Evolutionary conservation across 2,113 vertebrate species (phyloP), one percentile per base, ranked within the genome.

Genomic region (Nymphicus hollandicus): DNA sequence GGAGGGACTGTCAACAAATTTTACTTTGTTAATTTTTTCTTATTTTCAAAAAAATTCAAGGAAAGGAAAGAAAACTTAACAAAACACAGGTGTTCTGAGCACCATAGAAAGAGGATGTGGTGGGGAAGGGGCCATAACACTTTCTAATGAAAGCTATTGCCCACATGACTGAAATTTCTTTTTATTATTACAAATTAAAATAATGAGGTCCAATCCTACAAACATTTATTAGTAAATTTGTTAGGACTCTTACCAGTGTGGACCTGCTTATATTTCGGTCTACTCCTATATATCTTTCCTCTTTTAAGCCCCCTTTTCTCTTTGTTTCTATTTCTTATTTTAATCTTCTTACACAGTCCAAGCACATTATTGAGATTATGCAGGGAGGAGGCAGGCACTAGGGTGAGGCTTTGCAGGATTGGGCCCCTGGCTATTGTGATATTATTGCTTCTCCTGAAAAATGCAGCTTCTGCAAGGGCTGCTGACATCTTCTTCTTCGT

Each of bases 21-120:
- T 97, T 97, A 97, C 97, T 98, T 98, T 89, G 96, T 97, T 98
- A 98, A 98, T 98, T 98, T 98, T 98, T 98, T 97, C 86, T 92
- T 97, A 96, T 98, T 98, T 97, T 96, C 79, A 96, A 96, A 97
- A 91, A 89, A 96, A 92, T 87, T 25, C 31, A 92, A 89, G 94
- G 58, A 10, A 20, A 90, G 93, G 61, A 8, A 20, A 55, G 91
- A 91, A 20, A 1, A 4, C 70, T 91, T 92, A 96, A 86, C 89
- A 93, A 87, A 93, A 87, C 13, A 35, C 97, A 97, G 97, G 95
- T 98, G 96, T 97, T 97, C 77, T 28, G 71, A 96, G 80, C 80
- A 44, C 91, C 35, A 13, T 41, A 70, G 92, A 49, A 84, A 78
- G 82, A 90, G 76, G 84, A 83, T 88, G 50, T 60, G 85, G 92